Evolutionary conservation across 2,888 invertebrate genomes (phyloP).

Genomic region (Incurvaria masculella): DNA sequence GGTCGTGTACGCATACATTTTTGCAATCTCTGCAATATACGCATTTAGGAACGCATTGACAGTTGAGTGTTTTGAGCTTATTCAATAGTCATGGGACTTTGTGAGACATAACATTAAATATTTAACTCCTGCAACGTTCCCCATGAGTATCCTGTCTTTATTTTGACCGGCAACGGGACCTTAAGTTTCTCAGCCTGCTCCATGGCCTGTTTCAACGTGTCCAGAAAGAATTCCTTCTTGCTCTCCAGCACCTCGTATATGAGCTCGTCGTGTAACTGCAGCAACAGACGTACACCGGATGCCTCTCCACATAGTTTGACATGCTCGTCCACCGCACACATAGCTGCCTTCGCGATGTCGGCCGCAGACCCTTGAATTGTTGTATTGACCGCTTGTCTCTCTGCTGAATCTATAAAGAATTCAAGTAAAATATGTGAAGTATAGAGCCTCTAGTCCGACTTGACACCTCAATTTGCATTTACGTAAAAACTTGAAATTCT

Average conservation of each 20-base stretch:
- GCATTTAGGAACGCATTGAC: too few relatives aligned
- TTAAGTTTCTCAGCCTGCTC: conserved; percentile 68
- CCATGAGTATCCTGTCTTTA: conserved; percentile 82
- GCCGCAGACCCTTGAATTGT: conserved; percentile 96
- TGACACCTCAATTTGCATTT: too few relatives aligned
- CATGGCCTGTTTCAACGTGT: conserved; percentile 73
- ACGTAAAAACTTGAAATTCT: too few relatives aligned
- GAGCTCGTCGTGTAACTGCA: conserved; percentile 96
- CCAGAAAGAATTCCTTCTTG: conserved; percentile 55
- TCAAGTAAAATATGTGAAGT: too few relatives aligned
- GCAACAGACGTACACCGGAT: conserved; percentile 63
- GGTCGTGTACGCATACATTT: too few relatives aligned
- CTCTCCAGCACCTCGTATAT: conserved; percentile 79
- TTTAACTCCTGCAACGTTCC: conserved; percentile 41
- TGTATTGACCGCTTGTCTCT: conserved; percentile 96
- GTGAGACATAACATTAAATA: conserved; percentile 19
- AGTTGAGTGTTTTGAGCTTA: too few relatives aligned
- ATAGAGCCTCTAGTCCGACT: too few relatives aligned
- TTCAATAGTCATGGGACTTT: too few relatives aligned
- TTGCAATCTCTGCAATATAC: too few relatives aligned
- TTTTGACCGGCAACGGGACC: conserved; percentile 85
- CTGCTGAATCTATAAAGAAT: conserved; percentile 69
- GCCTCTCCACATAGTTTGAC: conserved; percentile 36
- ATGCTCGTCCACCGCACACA: conserved; percentile 70
- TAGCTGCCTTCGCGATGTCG: conserved; percentile 90